Base-by-base conservation (phyloP, 2,888 invertebrate species). In the Leptinotarsa haldemani region DNA sequence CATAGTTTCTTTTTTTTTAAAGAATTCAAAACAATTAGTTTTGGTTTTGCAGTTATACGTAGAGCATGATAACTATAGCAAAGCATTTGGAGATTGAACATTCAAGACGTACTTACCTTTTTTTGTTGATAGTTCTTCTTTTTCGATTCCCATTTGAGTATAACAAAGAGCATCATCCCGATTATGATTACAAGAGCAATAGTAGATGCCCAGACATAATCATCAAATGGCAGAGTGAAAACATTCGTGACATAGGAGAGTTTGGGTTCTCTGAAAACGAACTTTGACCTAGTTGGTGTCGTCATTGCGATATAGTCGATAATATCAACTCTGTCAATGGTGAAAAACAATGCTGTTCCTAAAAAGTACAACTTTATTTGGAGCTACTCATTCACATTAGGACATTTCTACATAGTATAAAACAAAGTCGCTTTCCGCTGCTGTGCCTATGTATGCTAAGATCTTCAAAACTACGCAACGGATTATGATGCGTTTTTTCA, bases 181-280 rank as follows among this genome's bases (percentile, higher is more conserved):
- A 90, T 85, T 30, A 91, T 69, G 16, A 89, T 75, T 4, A 91
- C 81, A 47, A 92, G 82, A 0, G 86, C 88, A 5, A 88, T 79
- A 22, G 89, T 88, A 46, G 90, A 89, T 66, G 90, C 86, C 94
- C 94, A 94, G n/a, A 94, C 93, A 1, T 88, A 86, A 47, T 84
- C 87, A 73, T 90, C 89, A 82, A 94, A 94, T 0, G 94, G 93
- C 40, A 94, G 85, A 2, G 91, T 85, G 82, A 92, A 94, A 63
- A 94, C 90, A 82, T 94, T 94, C 78, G 91, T 92, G 56, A 94
- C 91, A 76, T 92, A 93, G 0, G 94, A 87, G 16, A 94, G 84
- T 82, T 93, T 92, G 1, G 94, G 94, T 83, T 93, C 91, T 67
- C 92, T 91, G 83, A 94, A 94, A 22, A 94, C 90, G 83, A 94